Evolutionary conservation across 2,113 vertebrate species (phyloP).

Genomic region (Rhinolophus ferrumequinum): DNA sequence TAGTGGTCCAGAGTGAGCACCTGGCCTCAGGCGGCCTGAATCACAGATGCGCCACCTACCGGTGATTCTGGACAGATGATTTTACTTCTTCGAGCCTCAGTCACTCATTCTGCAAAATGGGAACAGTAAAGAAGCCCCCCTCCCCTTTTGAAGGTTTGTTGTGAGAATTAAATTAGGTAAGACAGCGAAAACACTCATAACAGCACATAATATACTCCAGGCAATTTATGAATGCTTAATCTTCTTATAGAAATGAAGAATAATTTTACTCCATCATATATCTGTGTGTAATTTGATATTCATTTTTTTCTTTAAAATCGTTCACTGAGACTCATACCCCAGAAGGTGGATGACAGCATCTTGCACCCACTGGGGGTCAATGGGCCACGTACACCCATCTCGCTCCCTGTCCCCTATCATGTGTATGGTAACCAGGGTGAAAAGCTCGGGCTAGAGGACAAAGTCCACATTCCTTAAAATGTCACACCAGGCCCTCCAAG

Average conservation of each 20-base stretch:
- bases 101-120: background rate
- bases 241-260: background rate
- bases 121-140: background rate
- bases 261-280: background rate
- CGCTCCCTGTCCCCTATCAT: rapidly evolving
- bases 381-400: rapidly evolving
- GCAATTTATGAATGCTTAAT: background rate
- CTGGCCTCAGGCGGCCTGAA: background rate
- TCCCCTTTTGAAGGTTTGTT: background rate
- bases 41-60: background rate
- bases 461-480: background rate
- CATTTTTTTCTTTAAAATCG: background rate
- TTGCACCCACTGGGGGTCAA: background rate
- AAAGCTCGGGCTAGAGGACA: background rate
- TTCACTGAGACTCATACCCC: background rate
- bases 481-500: background rate
- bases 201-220: background rate
- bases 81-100: background rate
- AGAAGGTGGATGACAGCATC: background rate
- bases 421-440: background rate
- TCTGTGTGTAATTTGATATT: background rate
- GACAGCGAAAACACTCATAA: background rate
- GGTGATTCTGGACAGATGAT: background rate
- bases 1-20: background rate
- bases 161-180: background rate